These are phyloP conservation scores for Leucophenga maculata DNA, from an alignment of 2,888 invertebrate genomes.

Conservation along the genomic window DNA sequence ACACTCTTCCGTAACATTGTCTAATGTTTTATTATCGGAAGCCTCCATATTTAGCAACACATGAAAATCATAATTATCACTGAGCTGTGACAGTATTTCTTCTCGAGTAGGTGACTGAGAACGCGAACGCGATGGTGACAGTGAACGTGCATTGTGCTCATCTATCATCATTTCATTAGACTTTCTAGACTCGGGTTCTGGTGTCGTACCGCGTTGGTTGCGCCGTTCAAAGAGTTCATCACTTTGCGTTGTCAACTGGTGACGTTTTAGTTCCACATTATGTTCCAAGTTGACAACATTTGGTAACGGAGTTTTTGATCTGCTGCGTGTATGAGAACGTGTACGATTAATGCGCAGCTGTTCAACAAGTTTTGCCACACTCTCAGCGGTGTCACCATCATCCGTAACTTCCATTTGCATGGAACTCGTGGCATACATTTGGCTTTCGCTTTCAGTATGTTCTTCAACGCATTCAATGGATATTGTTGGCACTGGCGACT, in stretches of 20 bases:
- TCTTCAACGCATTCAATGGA: slow-evolving; percentile 29
- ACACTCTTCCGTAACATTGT: slow-evolving; percentile 50
- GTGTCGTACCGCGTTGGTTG: slow-evolving; percentile 48
- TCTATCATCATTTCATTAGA: background rate
- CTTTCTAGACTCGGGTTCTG: slow-evolving; percentile 49
- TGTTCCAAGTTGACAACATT: slow-evolving; percentile 53
- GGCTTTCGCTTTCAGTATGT: slow-evolving; percentile 5
- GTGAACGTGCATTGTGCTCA: slow-evolving; percentile 45
- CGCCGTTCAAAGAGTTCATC: slow-evolving; percentile 54
- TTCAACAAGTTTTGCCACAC: slow-evolving; percentile 52
- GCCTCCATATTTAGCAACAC: slow-evolving; percentile 60
- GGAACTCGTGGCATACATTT: no score
- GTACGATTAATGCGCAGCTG: slow-evolving; percentile 54
- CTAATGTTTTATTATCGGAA: slow-evolving; percentile 45
- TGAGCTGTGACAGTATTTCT: slow-evolving; percentile 19
- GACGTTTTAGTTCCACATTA: slow-evolving; percentile 54
- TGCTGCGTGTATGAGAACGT: slow-evolving; percentile 50
- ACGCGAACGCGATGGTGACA: slow-evolving; percentile 50
- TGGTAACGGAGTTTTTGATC: slow-evolving; percentile 55
- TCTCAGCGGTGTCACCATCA: slow-evolving; percentile 49
- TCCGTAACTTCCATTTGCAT: slow-evolving; percentile 14
- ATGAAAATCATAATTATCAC: slow-evolving; percentile 57
- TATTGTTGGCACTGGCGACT: slow-evolving; percentile 1
- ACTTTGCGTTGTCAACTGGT: slow-evolving; percentile 57
- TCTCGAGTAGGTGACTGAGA: slow-evolving; percentile 34